phyloP scores from a whole-genome alignment of 2,113 vertebrate species.

The Melanotaenia duboulayi region DNA sequence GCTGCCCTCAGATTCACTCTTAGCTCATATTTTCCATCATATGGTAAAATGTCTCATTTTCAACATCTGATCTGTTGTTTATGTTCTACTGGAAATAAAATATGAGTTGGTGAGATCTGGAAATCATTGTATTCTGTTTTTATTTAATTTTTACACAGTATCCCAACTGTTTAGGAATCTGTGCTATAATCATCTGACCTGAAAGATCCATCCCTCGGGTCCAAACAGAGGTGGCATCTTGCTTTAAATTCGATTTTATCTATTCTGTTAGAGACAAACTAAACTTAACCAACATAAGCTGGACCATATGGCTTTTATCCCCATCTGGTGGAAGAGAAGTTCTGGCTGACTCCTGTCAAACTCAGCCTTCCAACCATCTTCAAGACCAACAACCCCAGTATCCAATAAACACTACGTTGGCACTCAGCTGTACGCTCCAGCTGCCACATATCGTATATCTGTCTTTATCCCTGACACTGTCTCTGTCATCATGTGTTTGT shows the following conservation, averaged over 20 bases:
- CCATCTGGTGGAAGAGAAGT: conserved; percentile 25
- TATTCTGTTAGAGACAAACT: conserved; percentile 21
- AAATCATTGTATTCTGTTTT: too few species aligned
- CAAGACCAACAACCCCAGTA: neutral
- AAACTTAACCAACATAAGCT: conserved; percentile 5
- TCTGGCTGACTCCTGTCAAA: conserved; percentile 25
- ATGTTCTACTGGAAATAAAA: too few species aligned
- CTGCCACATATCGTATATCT: conserved; percentile 40
- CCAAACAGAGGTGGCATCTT: conserved; percentile 52
- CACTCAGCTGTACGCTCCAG: conserved; percentile 11
- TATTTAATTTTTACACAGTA: too few species aligned
- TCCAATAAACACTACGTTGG: conserved; percentile 24
- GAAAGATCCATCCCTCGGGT: neutral
- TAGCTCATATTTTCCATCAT: too few species aligned
- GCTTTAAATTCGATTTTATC: conserved; percentile 60
- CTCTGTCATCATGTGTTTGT: conserved; percentile 25
- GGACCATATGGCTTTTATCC: conserved; percentile 46
- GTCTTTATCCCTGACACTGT: conserved; percentile 11
- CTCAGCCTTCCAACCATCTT: conserved; percentile 24
- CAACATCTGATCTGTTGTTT: too few species aligned
- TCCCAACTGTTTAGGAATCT: neutral
- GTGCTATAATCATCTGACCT: neutral
- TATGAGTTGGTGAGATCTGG: too few species aligned
- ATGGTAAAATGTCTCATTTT: too few species aligned
- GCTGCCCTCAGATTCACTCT: too few species aligned